phyloP scores from a whole-genome alignment of 2,113 vertebrate genomes.

The Hirundichthys speculiger region DNA sequence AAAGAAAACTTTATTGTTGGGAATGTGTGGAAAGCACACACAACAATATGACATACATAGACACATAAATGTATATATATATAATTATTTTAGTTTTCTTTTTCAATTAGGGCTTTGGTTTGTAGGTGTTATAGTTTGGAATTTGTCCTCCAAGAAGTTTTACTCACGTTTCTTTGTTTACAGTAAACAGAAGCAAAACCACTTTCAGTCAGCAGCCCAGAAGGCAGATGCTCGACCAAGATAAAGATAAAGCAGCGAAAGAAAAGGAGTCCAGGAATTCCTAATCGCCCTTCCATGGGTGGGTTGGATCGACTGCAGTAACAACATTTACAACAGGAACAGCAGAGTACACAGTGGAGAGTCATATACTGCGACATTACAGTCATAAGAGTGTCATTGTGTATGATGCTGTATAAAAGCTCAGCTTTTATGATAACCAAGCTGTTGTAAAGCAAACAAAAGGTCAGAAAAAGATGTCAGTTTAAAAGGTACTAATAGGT shows the following conservation, averaged over 20 bases:
- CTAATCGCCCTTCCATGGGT: slow-evolving; percentile 59
- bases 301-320: slow-evolving; percentile 30
- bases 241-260: slow-evolving; percentile 19
- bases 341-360: slow-evolving; percentile 30
- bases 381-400: background rate
- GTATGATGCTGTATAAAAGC: no score
- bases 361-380: slow-evolving; percentile 1
- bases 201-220: slow-evolving; percentile 8
- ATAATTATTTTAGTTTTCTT: no score
- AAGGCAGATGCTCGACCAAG: slow-evolving; percentile 6
- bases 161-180: slow-evolving; percentile 43
- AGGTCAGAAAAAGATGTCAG: no score
- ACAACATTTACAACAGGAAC: background rate
- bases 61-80: no score
- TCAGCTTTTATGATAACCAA: no score
- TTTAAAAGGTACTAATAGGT: no score
- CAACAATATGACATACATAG: no score
- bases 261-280: slow-evolving; percentile 44
- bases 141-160: background rate
- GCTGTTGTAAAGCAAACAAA: no score
- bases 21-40: no score
- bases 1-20: no score
- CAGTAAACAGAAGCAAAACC: slow-evolving; percentile 31
- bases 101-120: no score
- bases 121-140: no score